Conservation (phyloP, 2,797 vertebrate genomes). For the Nyctibius grandis region DNA sequence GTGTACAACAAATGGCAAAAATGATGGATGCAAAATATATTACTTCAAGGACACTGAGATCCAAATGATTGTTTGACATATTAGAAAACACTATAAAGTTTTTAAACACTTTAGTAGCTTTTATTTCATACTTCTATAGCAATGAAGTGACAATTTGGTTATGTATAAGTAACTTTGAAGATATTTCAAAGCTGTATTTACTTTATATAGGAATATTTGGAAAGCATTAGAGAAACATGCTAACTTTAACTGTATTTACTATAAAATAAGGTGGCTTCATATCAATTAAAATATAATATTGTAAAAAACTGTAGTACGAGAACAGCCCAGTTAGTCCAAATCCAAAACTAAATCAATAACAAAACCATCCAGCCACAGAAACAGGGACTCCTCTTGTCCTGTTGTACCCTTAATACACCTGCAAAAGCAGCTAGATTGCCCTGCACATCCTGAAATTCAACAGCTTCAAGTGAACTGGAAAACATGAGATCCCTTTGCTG, state of each 20-base stretch:
- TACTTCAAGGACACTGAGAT: not conserved
- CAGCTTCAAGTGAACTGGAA: not conserved
- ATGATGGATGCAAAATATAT: not conserved
- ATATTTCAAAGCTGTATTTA: not conserved
- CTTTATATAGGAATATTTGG: not conserved
- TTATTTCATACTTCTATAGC: not conserved
- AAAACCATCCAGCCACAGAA: not conserved
- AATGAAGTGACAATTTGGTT: not conserved
- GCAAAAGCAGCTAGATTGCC: not conserved
- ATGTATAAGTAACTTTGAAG: not conserved
- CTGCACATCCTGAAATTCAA: not conserved
- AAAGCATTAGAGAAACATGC: not conserved
- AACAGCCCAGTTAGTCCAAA: not conserved
- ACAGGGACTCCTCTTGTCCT: not conserved
- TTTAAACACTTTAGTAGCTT: not conserved
- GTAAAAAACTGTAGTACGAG: not conserved
- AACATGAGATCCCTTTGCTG: not conserved
- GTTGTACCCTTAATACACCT: not conserved
- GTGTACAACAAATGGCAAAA: not conserved
- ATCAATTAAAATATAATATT: not conserved
- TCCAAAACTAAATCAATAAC: not conserved
- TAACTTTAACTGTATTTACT: not conserved
- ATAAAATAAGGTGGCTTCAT: not conserved
- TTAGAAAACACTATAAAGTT: not conserved
- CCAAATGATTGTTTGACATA: not conserved